Percentiles rank a stretch among this genome's conserved stretches.
These are phyloP conservation scores for Sarcophaga caerulescens DNA, from an alignment of 2,888 invertebrate genomes.

Conservation along the genomic window DNA sequence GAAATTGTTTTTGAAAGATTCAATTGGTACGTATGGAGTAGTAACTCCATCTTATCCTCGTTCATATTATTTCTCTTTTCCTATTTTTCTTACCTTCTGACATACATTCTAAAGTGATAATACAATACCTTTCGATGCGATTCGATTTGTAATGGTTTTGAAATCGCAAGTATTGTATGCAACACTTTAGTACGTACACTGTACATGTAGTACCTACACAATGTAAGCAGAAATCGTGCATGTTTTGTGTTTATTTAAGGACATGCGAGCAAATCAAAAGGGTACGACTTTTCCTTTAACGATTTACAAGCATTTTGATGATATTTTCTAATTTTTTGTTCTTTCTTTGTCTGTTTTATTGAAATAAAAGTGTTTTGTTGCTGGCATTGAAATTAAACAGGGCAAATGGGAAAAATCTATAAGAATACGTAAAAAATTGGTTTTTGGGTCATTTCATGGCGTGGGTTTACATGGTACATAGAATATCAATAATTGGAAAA, in stretches of 20 bases:
- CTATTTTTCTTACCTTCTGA: constrained; percentile 45
- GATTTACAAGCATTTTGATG: too few relatives aligned
- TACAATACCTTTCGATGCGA: not conserved
- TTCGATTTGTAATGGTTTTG: constrained; percentile 57
- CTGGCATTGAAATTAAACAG: too few relatives aligned
- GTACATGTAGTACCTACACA: not conserved
- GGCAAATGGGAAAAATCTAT: too few relatives aligned
- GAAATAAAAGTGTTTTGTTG: too few relatives aligned
- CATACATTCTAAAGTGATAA: constrained; percentile 62
- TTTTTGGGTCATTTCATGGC: too few relatives aligned
- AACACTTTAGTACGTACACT: constrained; percentile 11
- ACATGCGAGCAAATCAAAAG: not conserved
- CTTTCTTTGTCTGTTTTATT: too few relatives aligned
- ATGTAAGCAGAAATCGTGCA: constrained; percentile 6
- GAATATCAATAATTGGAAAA: too few relatives aligned
- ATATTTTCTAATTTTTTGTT: too few relatives aligned
- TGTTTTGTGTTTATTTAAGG: constrained; percentile 15
- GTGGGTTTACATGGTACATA: too few relatives aligned
- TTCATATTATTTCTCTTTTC: not conserved
- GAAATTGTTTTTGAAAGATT: constrained; percentile 35
- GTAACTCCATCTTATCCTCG: not conserved
- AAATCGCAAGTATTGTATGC: constrained; percentile 58
- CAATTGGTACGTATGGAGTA: constrained; percentile 15
- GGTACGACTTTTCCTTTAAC: too few relatives aligned
- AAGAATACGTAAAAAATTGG: too few relatives aligned